These are phyloP conservation scores for Prunella fulvescens DNA, from an alignment of 2,113 vertebrate genomes.

Conservation along the genomic window DNA sequence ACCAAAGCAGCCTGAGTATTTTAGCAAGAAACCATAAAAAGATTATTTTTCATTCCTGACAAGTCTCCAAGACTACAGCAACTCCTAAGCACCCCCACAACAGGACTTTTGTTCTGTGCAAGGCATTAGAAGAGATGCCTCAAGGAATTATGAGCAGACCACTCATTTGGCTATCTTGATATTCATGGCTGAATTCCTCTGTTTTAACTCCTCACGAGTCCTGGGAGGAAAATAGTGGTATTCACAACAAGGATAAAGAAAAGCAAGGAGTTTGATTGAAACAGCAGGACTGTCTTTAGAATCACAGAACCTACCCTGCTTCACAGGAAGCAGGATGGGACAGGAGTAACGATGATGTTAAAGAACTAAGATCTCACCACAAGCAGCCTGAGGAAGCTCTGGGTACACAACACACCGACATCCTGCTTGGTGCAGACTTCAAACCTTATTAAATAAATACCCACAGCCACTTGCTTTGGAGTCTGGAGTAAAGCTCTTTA, in stretches of 20 bases:
- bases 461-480: constrained; percentile 1
- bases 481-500: constrained; percentile 18
- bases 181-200: constrained; percentile 21
- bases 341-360: not conserved
- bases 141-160: constrained; percentile 20
- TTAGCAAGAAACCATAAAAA: constrained; percentile 37
- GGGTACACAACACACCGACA: not conserved
- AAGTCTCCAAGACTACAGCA: constrained; percentile 20
- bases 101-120: not conserved
- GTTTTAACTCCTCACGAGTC: not conserved
- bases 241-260: not conserved
- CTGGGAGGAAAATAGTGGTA: not conserved
- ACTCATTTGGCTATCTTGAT: constrained; percentile 20
- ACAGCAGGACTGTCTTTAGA: not conserved
- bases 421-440: not conserved
- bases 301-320: not conserved
- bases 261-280: not conserved
- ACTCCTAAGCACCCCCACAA: constrained; percentile 29
- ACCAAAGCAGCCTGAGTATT: not conserved
- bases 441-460: constrained; percentile 18
- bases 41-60: constrained; percentile 28
- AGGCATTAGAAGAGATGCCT: constrained; percentile 28
- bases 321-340: not conserved
- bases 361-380: not conserved
- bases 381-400: not conserved